These are phyloP conservation scores for Catocala nupta DNA, from an alignment of 2,888 invertebrate genomes.

Conservation along the genomic window DNA sequence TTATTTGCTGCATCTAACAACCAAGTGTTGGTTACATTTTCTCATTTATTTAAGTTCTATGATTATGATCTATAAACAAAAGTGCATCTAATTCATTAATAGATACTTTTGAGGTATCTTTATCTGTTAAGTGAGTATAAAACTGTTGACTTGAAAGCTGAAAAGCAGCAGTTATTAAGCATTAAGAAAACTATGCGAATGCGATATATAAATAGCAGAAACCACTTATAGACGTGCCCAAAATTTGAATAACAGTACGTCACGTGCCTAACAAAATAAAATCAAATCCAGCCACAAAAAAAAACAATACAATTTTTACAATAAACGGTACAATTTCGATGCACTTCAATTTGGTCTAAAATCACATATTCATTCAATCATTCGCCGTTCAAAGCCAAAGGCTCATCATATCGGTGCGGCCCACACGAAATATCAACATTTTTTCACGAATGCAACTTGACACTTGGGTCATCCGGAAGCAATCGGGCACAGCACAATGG, in stretches of 20 bases:
- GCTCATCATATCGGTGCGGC: slow-evolving; percentile 42
- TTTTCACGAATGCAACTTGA: slow-evolving; percentile 54
- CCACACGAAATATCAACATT: slow-evolving; percentile 49
- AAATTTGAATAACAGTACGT: not conserved
- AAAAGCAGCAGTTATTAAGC: too few relatives aligned
- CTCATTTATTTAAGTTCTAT: too few relatives aligned
- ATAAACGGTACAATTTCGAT: slow-evolving; percentile 9
- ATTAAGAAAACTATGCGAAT: too few relatives aligned
- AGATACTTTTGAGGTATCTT: too few relatives aligned
- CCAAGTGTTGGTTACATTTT: too few relatives aligned
- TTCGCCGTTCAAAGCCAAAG: slow-evolving; percentile 20
- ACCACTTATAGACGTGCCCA: not conserved
- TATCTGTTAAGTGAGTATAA: too few relatives aligned
- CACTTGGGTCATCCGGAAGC: slow-evolving; percentile 67
- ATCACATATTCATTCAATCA: slow-evolving; percentile 19
- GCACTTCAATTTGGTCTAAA: not conserved
- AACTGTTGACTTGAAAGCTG: too few relatives aligned
- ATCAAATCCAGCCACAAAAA: slow-evolving; percentile 6
- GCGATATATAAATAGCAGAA: too few relatives aligned
- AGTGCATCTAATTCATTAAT: too few relatives aligned
- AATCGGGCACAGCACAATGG: slow-evolving; percentile 52
- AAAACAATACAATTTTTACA: not conserved
- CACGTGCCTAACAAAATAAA: not conserved
- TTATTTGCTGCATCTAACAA: too few relatives aligned
- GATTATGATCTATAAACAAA: too few relatives aligned